Evolutionary conservation across 2,113 vertebrate genomes (phyloP).

Genomic region (Bambusicola thoracicus): DNA sequence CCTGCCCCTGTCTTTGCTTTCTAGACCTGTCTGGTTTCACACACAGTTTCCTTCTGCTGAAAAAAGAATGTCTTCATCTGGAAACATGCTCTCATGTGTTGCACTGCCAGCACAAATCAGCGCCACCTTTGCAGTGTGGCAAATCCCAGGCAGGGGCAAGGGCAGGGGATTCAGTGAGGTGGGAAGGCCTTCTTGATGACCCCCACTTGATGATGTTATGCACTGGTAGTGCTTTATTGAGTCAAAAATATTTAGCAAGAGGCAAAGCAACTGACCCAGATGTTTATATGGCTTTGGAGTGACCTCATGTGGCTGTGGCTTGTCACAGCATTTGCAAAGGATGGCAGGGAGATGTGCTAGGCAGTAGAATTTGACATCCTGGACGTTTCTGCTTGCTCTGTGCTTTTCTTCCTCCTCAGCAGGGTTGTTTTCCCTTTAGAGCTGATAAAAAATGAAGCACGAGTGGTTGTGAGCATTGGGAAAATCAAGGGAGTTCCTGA

Average conservation of each 20-base stretch:
- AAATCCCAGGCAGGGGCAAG: background rate
- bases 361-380: fast-evolving
- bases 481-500: conserved; percentile 78
- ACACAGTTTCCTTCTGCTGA: background rate
- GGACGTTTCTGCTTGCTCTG: background rate
- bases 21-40: background rate
- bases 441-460: conserved; percentile 46
- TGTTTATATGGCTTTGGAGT: background rate
- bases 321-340: background rate
- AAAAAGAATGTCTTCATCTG: background rate
- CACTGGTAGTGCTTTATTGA: background rate
- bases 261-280: background rate
- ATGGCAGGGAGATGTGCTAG: background rate
- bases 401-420: background rate
- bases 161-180: background rate
- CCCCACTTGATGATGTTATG: background rate
- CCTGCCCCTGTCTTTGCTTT: background rate
- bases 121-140: background rate
- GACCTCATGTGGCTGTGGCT: conserved; percentile 45
- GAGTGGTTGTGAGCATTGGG: conserved; percentile 77
- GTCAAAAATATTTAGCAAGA: background rate
- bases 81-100: background rate
- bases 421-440: conserved; percentile 58
- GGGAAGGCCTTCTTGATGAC: background rate
- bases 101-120: fast-evolving